Base-by-base conservation (phyloP, 2,888 invertebrate genomes). In the Stegana nigrithorax region DNA sequence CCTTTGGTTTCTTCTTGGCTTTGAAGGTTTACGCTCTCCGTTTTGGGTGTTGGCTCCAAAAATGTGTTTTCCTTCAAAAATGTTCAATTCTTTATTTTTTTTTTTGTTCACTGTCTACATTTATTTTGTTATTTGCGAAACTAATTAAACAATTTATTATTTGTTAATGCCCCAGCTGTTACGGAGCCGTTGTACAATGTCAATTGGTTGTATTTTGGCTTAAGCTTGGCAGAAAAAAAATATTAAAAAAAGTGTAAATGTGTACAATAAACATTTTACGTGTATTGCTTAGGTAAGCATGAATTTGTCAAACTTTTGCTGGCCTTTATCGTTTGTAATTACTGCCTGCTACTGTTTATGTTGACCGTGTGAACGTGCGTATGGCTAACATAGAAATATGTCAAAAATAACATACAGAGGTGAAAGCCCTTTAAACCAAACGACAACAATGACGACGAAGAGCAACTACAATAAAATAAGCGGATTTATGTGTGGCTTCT, bases 11-110 rank as follows among this genome's bases (percentile, higher is more conserved):
- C 39, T 39, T 39, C 61, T 66, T 59, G 60, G 62, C 50, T 17
- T 60, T 53, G 63, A 63, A 45, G 27, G n/a, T n/a, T n/a, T n/a
- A n/a, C 53, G 64, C 59, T 29, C 45, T 64, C 32, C 26, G 58
- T 63, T 68, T 68, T 68, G 66, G 68, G 68, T 65, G 66, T 66
- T 64, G 68, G 55, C 66, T 62, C 61, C 59, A 25, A 59, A 61
- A 63, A 56, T 53, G 47, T 57, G 45, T 61, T 58, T 56, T 27
- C 56, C 60, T 55, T 59, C 47, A 51, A 39, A 57, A 27, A 23
- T 23, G 23, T 23, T 17, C 6, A 51, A 27, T 53, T 26, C 2
- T 29, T 65, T 45, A 10, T 50, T 51, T 58, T 51, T 27, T 14
- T 17, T 14, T 27, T 26, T 27, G 51, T 27, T n/a, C 17, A 23